Percentiles rank a stretch among this genome's conserved stretches.
Conservation (phyloP, 2,113 vertebrate species). For the Microtus pennsylvanicus region DNA sequence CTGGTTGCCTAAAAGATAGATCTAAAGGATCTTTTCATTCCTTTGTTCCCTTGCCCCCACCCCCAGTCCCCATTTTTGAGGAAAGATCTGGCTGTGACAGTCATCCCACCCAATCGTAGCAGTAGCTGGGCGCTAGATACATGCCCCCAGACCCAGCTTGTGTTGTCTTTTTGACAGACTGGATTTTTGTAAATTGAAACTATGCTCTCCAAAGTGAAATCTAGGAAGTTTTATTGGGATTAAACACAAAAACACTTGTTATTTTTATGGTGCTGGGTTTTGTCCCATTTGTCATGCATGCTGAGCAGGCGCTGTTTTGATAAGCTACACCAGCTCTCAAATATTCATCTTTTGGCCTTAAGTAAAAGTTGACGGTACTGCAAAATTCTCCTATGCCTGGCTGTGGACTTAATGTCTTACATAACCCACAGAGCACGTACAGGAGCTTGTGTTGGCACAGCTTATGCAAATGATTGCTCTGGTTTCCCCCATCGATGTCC, state of each 20-base stretch:
- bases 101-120: not conserved
- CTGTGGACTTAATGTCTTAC: not conserved
- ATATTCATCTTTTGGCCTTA: constrained; percentile 2
- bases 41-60: not conserved
- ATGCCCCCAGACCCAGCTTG: not conserved
- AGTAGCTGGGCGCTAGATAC: not conserved
- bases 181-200: not conserved
- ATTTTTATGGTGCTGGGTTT: not conserved
- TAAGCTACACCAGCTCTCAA: not conserved
- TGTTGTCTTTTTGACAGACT: not conserved
- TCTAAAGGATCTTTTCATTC: not conserved
- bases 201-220: not conserved
- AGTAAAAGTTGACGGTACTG: constrained; percentile 17
- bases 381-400: not conserved
- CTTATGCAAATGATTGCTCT: not conserved
- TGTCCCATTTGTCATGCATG: not conserved
- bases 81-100: not conserved
- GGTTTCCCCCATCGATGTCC: not conserved
- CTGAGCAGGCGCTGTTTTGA: not conserved
- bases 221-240: not conserved
- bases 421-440: not conserved
- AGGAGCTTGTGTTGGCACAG: not conserved
- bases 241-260: constrained; percentile 2
- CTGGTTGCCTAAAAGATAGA: not conserved
- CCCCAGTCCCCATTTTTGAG: not conserved